Evolutionary conservation across 2,797 vertebrate genomes (phyloP).

Genomic region (Chiloscyllium punctatum): DNA sequence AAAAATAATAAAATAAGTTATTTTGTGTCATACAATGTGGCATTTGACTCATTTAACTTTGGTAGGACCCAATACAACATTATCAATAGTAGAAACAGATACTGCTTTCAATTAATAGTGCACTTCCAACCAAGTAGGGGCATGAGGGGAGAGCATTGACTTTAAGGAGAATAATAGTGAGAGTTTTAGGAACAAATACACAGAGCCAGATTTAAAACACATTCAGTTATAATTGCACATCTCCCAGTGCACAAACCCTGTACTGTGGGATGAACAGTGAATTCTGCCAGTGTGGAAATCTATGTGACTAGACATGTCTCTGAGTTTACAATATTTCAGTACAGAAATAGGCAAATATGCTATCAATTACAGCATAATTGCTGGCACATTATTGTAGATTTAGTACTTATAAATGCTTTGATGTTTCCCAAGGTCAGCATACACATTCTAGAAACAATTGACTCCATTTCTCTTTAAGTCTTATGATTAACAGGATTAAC

Average conservation of each 20-base stretch:
- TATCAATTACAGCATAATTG: constrained; percentile 23
- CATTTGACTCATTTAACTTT: neutral
- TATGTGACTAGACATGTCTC: constrained; percentile 2
- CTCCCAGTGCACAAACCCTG: neutral
- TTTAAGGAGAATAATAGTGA: neutral
- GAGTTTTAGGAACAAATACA: constrained; percentile 24
- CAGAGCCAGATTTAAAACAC: neutral
- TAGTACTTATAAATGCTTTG: neutral
- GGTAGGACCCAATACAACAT: neutral
- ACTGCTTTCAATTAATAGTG: neutral
- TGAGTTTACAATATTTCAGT: neutral
- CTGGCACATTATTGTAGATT: neutral
- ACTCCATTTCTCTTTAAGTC: neutral
- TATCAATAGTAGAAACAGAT: neutral
- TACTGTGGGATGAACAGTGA: neutral
- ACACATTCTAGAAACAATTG: neutral
- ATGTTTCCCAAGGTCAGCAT: neutral
- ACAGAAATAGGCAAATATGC: neutral
- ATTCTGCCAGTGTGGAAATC: neutral
- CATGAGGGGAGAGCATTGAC: neutral
- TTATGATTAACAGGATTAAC: neutral
- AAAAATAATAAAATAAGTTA: neutral
- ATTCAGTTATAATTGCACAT: neutral
- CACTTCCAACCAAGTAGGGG: neutral
- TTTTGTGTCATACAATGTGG: neutral